Evolutionary conservation across 2,888 invertebrate species (phyloP).

Genomic region (Dryomyza anilis): DNA sequence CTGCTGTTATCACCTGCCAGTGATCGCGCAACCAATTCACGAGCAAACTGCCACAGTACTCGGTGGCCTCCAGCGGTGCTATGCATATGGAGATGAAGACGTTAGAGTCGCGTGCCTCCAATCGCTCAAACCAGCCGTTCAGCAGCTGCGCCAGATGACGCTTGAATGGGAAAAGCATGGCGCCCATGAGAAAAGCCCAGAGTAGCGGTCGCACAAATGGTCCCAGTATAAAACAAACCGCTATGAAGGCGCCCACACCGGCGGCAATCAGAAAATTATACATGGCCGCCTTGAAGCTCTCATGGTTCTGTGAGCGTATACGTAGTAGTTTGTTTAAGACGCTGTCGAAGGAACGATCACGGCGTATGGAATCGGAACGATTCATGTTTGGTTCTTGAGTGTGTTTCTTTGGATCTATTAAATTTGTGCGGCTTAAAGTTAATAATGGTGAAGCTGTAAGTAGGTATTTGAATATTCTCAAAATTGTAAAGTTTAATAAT

Average conservation of each 20-base stretch:
- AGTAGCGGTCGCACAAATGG: slow-evolving; percentile 92
- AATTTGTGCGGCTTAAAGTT: not conserved
- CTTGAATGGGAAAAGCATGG: slow-evolving; percentile 95
- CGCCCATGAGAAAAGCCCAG: slow-evolving; percentile 97
- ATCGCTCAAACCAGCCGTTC: slow-evolving; percentile 77
- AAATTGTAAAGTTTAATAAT: too few relatives aligned
- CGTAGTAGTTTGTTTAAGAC: slow-evolving; percentile 56
- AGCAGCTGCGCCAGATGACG: slow-evolving; percentile 76
- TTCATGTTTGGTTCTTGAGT: slow-evolving; percentile 44
- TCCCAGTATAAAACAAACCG: slow-evolving; percentile 82
- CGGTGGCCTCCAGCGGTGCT: slow-evolving; percentile 77
- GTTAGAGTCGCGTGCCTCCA: slow-evolving; percentile 72
- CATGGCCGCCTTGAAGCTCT: slow-evolving; percentile 58
- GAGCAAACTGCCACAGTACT: slow-evolving; percentile 75
- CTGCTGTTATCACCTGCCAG: slow-evolving; percentile 66
- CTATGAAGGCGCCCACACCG: slow-evolving; percentile 61
- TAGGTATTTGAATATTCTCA: not conserved
- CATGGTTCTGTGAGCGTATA: slow-evolving; percentile 57
- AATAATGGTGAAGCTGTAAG: not conserved
- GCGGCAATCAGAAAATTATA: slow-evolving; percentile 59
- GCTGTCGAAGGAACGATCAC: slow-evolving; percentile 60
- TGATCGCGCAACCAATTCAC: slow-evolving; percentile 74
- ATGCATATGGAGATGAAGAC: slow-evolving; percentile 66
- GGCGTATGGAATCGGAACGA: slow-evolving; percentile 52
- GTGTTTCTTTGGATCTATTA: not conserved